Percentiles rank a stretch among this genome's conserved stretches.
Evolutionary conservation across 23 tunicate genomes (phyloP).

Genomic region (Phallusia fumigata): DNA sequence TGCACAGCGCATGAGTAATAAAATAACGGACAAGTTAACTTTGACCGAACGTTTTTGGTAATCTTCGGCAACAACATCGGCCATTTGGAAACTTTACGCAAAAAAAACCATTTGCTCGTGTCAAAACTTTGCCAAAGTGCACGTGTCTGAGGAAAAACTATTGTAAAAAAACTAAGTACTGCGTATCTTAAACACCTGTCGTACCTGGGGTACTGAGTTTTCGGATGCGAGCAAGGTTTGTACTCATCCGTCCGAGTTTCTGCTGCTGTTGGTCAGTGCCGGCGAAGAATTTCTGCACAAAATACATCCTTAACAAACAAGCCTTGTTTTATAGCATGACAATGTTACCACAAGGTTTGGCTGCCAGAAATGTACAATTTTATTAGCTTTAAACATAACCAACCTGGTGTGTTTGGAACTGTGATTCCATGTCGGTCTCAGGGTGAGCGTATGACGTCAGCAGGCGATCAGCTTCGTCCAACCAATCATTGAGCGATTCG

Average conservation of each 20-base stretch:
- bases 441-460: conserved; percentile 46
- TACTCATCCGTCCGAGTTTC: conserved; percentile 37
- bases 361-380: neutral
- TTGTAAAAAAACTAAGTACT: no score
- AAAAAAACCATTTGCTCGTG: no score
- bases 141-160: no score
- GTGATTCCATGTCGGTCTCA: conserved; percentile 56
- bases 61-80: no score
- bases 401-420: conserved; percentile 66
- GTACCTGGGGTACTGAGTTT: conserved; percentile 51
- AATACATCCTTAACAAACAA: no score
- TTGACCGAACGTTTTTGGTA: no score
- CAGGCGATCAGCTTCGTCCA: conserved; percentile 60
- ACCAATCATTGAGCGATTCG: conserved; percentile 67
- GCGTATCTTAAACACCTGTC: no score
- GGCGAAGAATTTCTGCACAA: conserved; percentile 73
- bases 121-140: no score
- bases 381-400: neutral
- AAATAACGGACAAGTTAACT: no score
- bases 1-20: no score
- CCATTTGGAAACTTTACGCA: no score
- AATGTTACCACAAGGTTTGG: neutral
- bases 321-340: no score
- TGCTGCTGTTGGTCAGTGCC: conserved; percentile 42
- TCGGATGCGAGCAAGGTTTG: conserved; percentile 27